Evolutionary conservation across 2,113 vertebrate genomes (phyloP), one percentile per base, ranked within the genome.

Genomic region (Tragelaphus strepsiceros): DNA sequence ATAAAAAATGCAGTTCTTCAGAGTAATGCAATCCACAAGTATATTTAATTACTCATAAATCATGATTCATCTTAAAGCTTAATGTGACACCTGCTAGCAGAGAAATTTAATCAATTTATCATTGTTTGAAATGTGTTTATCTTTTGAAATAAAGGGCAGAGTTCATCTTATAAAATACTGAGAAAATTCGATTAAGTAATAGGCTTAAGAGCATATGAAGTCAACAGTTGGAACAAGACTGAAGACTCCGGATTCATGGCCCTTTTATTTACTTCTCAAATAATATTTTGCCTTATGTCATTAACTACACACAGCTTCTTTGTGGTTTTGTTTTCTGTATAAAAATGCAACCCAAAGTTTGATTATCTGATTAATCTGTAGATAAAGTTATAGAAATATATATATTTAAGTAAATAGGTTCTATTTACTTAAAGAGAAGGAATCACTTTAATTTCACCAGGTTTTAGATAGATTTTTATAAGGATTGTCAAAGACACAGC

Each of bases 121-220:
- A 88, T 96, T 81, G 64, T 97, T 94, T 91, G 35, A 96, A 94
- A 89, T 86, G 83, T 93, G 77, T 97, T 98, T 98, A 91, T 85
- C 30, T 30, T 96, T 51, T 85, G 74, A 91, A 88, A 82, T 39
- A 91, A 82, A 96, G 86, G 67, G 54, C 32, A 89, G 51, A 91
- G 86, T 88, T 97, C 74, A 78, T 91, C 19, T 86, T 91, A 67
- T n/a, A 92, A 96, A 94, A 91, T 88, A 82, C n/a, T 62, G 22
- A 12, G 1, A 59, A 94, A 96, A 92, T 97, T 90, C 43, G 5
- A 96, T 96, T 78, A 97, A 81, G 32, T 91, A 94, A 95, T 91
- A 67, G 43, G 2, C 43, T 98, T 85, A 89, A 96, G 61, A 93
- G 71, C 77, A 53, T 56, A 62, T 91, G 95, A 98, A 97, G 89